A percentile compares a stretch with the other conserved stretches of the same genome.
Conservation (phyloP, 2,888 invertebrate genomes). For the Macrosoma leucophasiata region DNA sequence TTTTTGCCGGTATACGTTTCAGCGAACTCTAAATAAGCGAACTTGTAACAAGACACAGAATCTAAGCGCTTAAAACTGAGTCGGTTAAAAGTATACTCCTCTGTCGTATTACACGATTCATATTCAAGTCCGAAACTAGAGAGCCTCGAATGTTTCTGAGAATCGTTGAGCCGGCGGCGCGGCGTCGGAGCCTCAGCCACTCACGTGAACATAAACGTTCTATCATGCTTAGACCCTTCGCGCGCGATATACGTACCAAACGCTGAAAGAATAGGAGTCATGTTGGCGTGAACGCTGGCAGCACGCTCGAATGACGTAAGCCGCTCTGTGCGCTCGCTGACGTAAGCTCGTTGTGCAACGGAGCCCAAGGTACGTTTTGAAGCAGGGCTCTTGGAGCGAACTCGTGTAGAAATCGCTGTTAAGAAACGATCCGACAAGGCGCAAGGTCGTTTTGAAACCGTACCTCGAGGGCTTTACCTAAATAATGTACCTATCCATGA, state of each 20-base stretch:
- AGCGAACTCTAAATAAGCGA: too few relatives aligned
- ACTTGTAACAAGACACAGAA: too few relatives aligned
- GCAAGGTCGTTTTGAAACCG: constrained; percentile 51
- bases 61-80: too few relatives aligned
- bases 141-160: constrained; percentile 68
- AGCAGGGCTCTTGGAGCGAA: constrained; percentile 66
- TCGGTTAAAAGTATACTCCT: constrained; percentile 37
- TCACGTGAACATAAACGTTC: constrained; percentile 73
- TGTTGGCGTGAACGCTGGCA: constrained; percentile 43
- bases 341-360: constrained; percentile 76
- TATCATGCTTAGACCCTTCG: constrained; percentile 53
- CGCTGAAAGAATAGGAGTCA: constrained; percentile 43
- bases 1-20: too few relatives aligned
- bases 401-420: constrained; percentile 70
- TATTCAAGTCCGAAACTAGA: constrained; percentile 70
- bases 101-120: constrained; percentile 54
- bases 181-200: constrained; percentile 73
- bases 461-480: constrained; percentile 19
- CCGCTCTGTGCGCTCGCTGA: constrained; percentile 69
- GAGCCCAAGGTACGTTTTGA: constrained; percentile 67
- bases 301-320: constrained; percentile 70
- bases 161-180: constrained; percentile 70
- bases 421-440: constrained; percentile 57
- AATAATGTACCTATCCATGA: too few relatives aligned
- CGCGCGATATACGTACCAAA: constrained; percentile 44